Evolutionary conservation across 2,113 vertebrate genomes (phyloP).

Genomic region (Mesoclemmys tuberculata): DNA sequence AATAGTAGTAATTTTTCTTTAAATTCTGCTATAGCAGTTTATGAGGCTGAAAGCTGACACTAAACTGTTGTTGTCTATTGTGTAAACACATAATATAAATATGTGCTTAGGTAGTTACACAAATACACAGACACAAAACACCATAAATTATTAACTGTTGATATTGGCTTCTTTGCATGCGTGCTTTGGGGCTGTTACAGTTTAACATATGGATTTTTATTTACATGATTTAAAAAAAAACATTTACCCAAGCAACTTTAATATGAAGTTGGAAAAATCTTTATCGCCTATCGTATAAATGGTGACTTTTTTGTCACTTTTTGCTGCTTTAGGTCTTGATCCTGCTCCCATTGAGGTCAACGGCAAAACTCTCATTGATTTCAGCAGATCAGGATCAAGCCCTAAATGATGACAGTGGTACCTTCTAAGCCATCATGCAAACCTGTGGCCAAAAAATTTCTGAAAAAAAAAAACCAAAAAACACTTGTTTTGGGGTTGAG

Average conservation of each 20-base stretch:
- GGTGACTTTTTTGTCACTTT: not conserved
- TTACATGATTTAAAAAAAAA: not conserved
- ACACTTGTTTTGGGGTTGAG: not conserved
- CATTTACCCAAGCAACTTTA: not conserved
- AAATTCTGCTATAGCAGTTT: constrained; percentile 1
- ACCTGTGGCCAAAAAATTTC: not conserved
- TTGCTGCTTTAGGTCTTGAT: not conserved
- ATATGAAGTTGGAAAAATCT: not conserved
- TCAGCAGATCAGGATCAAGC: not conserved
- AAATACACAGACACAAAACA: not conserved
- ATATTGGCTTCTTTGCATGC: not conserved
- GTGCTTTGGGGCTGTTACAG: not conserved
- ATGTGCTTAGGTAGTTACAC: constrained; percentile 4
- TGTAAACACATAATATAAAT: not conserved
- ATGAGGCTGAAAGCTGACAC: constrained; percentile 22
- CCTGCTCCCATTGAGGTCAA: not conserved
- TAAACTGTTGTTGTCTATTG: not conserved
- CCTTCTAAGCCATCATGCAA: constrained; percentile 2
- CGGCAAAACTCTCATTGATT: not conserved
- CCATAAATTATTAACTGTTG: not conserved
- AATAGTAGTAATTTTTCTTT: not conserved
- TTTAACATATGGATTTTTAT: not conserved
- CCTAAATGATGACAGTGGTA: not conserved
- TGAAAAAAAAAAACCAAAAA: not conserved
- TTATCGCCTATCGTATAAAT: not conserved